Evolutionary conservation across 2,888 invertebrate species (phyloP).

Genomic region (Dinocampus coccinellae): DNA sequence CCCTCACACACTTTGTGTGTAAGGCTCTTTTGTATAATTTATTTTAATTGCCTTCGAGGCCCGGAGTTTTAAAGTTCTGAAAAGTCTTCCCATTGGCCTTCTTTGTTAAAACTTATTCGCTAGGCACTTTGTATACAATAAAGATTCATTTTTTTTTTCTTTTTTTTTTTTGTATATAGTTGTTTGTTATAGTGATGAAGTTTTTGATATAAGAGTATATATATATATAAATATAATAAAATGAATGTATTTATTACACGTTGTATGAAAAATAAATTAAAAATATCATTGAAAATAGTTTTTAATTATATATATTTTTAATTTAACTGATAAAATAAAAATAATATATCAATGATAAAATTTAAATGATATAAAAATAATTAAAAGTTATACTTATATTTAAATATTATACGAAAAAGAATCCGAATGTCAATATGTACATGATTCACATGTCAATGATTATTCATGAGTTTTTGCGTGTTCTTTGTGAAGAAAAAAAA

Average conservation of each 20-base stretch:
- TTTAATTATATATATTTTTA: not conserved
- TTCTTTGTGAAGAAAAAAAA: not conserved
- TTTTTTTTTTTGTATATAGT: not conserved
- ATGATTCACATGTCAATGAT: not conserved
- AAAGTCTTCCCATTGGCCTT: slow-evolving; percentile 34
- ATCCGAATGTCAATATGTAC: not conserved
- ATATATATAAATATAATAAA: not conserved
- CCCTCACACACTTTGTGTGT: not conserved
- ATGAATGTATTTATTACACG: not conserved
- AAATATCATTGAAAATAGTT: not conserved
- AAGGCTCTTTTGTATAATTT: slow-evolving; percentile 60
- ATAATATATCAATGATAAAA: not conserved
- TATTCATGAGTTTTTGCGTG: slow-evolving; percentile 13
- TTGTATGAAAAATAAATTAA: not conserved
- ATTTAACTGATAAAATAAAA: not conserved
- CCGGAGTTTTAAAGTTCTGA: slow-evolving; percentile 55
- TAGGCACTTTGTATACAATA: not conserved
- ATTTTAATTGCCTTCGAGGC: slow-evolving; percentile 62
- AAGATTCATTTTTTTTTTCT: not conserved
- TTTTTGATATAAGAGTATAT: not conserved
- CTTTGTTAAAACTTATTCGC: slow-evolving; percentile 13
- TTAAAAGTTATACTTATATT: not conserved
- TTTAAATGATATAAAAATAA: not conserved
- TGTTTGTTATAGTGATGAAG: slow-evolving; percentile 4
- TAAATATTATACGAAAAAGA: too few species aligned